Evolutionary conservation across 64 coral and sea anemone species (phyloP), one percentile per base, ranked within the genome.

Genomic region (Anthopleura sola): DNA sequence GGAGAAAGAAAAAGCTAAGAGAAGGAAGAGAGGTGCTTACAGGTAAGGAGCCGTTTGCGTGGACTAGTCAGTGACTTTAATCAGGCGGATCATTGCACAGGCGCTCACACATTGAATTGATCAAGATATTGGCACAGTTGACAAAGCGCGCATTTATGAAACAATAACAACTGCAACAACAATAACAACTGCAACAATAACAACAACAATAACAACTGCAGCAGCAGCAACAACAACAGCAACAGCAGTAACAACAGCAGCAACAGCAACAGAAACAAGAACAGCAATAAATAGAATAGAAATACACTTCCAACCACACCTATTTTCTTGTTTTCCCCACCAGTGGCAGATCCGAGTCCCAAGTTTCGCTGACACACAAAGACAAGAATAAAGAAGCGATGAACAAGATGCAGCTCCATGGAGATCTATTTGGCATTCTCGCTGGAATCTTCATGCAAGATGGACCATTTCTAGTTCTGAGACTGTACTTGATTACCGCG

Each of bases 361-460:
- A 34, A 3, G 28, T 32, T 71, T 71, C 66, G 10, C 12, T 71
- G n/a, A 62, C 58, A 51, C 66, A 90, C 2, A 37, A 82, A 39
- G 60, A 79, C 26, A 49, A 68, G 55, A 34, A 17, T 14, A 44
- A 82, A 44, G 33, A 34, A 24, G 32, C 19, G 44, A 91, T 95
- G 68, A 82, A 84, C 24, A 91, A 88, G 55, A 78, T 71, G 34
- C 89, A 95, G 34, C 81, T 95, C 14, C 93, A 95, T 31, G 93
- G 93, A 23, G 93, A 95, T 36, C 55, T 84, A 37, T 91, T 80
- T 75, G 93, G 93, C 48, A 95, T 95, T 29, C 50, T 95, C 2
- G 93, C 93, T 0, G 75, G 81, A 26, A 88, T 95, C 55, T 85
- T 95, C 37, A 95, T 95, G 88, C 93, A 95, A 75, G 93, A 95